These are phyloP conservation scores for Aelia acuminata DNA, from an alignment of 2,888 invertebrate genomes.

Conservation along the genomic window DNA sequence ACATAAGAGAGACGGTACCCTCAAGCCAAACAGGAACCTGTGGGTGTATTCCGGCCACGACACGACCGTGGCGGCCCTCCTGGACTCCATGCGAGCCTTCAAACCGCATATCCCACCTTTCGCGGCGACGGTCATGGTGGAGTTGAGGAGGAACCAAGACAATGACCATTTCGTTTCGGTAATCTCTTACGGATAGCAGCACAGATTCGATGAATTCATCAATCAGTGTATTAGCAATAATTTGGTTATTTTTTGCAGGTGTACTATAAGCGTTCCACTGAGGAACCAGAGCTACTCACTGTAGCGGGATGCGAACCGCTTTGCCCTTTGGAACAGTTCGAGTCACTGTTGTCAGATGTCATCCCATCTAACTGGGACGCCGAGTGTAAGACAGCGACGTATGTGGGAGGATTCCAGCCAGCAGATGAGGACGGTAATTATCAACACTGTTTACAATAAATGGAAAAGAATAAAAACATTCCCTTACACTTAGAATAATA, in stretches of 20 bases:
- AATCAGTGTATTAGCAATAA: no score
- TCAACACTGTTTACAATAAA: not conserved
- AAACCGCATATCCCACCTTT: slow-evolving; percentile 78
- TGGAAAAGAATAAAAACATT: no score
- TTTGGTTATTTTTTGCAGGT: not conserved
- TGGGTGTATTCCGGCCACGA: slow-evolving; percentile 82
- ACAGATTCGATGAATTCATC: no score
- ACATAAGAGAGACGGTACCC: slow-evolving; percentile 55
- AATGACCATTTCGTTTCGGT: slow-evolving; percentile 60
- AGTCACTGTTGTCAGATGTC: slow-evolving; percentile 45
- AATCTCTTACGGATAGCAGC: no score
- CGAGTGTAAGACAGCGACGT: slow-evolving; percentile 57
- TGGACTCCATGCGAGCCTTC: slow-evolving; percentile 78
- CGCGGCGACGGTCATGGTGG: slow-evolving; percentile 76
- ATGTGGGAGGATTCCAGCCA: not conserved
- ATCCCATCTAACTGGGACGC: slow-evolving; percentile 63
- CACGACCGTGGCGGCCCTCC: slow-evolving; percentile 78
- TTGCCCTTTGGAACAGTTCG: slow-evolving; percentile 61
- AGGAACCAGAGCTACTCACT: slow-evolving; percentile 54
- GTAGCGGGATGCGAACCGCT: slow-evolving; percentile 70
- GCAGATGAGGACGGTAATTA: not conserved
- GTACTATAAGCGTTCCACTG: slow-evolving; percentile 47
- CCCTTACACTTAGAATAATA: no score
- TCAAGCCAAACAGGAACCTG: slow-evolving; percentile 71
- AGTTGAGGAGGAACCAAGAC: slow-evolving; percentile 71